Evolutionary conservation across 2,113 vertebrate genomes (phyloP).

Genomic region (Scopus umbretta): DNA sequence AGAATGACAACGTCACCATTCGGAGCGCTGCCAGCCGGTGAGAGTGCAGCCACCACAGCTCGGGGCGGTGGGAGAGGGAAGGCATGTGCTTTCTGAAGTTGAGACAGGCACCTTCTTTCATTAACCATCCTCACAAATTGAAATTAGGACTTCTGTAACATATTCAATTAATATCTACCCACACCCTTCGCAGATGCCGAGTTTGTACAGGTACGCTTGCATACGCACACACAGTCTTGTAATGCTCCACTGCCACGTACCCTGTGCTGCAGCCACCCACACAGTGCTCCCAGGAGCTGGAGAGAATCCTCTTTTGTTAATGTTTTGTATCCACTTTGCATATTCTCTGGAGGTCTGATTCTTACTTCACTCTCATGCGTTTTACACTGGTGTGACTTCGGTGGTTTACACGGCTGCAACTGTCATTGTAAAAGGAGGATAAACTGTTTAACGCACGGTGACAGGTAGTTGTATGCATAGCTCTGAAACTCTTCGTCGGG

Average conservation of each 20-base stretch:
- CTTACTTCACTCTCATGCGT: background rate
- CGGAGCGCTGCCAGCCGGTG: background rate
- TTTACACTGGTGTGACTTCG: background rate
- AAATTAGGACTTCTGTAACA: background rate
- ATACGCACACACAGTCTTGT: background rate
- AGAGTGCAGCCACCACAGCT: background rate
- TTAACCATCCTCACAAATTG: background rate
- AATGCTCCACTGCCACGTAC: background rate
- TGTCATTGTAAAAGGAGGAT: background rate
- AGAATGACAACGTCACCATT: background rate
- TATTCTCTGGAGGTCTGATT: background rate
- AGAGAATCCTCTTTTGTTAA: background rate
- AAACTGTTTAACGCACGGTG: background rate
- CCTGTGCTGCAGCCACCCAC: background rate
- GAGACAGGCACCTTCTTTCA: background rate
- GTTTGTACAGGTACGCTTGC: background rate
- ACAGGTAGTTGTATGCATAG: no score
- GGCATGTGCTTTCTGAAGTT: background rate
- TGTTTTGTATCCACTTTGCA: background rate
- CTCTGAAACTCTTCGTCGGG: background rate
- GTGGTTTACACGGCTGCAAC: background rate
- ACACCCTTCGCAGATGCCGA: background rate
- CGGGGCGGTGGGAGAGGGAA: background rate
- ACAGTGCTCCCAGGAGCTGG: background rate
- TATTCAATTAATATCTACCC: background rate